phyloP scores from a whole-genome alignment of 2,888 invertebrate genomes.

The Lapara coniferarum region DNA sequence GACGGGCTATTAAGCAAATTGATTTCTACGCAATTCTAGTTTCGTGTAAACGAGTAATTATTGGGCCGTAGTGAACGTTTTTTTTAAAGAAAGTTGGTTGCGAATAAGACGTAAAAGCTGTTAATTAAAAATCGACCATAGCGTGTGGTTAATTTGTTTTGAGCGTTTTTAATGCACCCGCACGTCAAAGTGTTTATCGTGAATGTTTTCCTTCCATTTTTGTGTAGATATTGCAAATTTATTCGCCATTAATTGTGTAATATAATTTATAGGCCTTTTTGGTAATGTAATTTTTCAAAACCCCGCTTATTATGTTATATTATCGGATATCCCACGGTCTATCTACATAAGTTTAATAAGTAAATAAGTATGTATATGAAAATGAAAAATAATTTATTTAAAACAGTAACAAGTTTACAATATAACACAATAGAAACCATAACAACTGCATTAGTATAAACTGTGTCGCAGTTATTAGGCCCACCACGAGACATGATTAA shows the following conservation, averaged over 20 bases:
- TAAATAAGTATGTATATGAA: too few relatives aligned
- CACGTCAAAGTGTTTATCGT: conserved; percentile 1
- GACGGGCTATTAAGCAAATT: conserved; percentile 27
- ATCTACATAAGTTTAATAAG: too few relatives aligned
- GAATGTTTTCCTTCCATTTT: background rate
- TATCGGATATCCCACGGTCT: too few relatives aligned
- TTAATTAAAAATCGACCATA: conserved; percentile 20
- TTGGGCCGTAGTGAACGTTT: conserved; percentile 6
- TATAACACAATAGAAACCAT: too few relatives aligned
- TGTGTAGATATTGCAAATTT: background rate
- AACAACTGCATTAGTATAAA: too few relatives aligned
- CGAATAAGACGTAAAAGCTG: conserved; percentile 26
- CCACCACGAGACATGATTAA: too few relatives aligned
- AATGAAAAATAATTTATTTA: too few relatives aligned
- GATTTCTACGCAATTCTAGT: conserved; percentile 27
- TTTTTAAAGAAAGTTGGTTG: conserved; percentile 24
- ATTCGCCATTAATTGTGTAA: background rate
- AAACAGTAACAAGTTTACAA: too few relatives aligned
- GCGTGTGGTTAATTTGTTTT: conserved; percentile 15
- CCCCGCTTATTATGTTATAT: background rate
- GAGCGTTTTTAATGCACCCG: conserved; percentile 19
- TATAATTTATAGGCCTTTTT: conserved; percentile 12
- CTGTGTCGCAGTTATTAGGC: too few relatives aligned
- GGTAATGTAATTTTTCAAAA: background rate
- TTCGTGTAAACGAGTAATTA: conserved; percentile 20